Evolutionary conservation across 64 coral and sea anemone genomes (phyloP).

Genomic region (Stichodactyla helianthus): DNA sequence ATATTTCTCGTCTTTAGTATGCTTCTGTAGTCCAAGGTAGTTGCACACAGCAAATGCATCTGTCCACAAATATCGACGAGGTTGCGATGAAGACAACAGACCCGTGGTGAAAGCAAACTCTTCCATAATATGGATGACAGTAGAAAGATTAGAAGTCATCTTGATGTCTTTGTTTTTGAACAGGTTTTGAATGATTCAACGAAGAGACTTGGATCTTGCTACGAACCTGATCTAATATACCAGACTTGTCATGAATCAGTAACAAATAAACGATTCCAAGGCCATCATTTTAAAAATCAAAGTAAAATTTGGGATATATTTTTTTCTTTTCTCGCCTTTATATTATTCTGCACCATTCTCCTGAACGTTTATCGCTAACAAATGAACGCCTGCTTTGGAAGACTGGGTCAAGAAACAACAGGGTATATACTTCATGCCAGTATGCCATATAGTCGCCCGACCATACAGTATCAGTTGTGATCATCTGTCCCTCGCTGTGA

Average conservation of each 20-base stretch:
- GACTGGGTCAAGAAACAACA: neutral
- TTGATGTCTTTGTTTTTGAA: neutral
- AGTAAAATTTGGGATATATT: neutral
- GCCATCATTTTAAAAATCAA: neutral
- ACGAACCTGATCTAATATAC: neutral
- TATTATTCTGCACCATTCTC: neutral
- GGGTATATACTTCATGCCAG: no score
- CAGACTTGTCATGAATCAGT: neutral
- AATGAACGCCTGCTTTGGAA: neutral
- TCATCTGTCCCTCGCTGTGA: no score
- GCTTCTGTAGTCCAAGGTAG: constrained; percentile 44
- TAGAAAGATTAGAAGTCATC: neutral
- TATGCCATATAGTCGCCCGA: no score
- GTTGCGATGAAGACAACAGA: neutral
- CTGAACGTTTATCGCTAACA: neutral
- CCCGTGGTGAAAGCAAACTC: constrained; percentile 62
- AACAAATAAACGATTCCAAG: neutral
- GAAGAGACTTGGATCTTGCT: neutral
- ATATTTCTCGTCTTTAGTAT: constrained; percentile 50
- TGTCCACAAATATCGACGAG: constrained; percentile 66
- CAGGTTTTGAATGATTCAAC: neutral
- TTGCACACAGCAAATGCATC: constrained; percentile 74
- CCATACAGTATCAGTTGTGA: no score
- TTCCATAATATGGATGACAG: constrained; percentile 32
- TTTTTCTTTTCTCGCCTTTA: neutral